These are phyloP conservation scores for Acanthisitta chloris DNA, from an alignment of 2,113 vertebrate species.

Conservation along the genomic window DNA sequence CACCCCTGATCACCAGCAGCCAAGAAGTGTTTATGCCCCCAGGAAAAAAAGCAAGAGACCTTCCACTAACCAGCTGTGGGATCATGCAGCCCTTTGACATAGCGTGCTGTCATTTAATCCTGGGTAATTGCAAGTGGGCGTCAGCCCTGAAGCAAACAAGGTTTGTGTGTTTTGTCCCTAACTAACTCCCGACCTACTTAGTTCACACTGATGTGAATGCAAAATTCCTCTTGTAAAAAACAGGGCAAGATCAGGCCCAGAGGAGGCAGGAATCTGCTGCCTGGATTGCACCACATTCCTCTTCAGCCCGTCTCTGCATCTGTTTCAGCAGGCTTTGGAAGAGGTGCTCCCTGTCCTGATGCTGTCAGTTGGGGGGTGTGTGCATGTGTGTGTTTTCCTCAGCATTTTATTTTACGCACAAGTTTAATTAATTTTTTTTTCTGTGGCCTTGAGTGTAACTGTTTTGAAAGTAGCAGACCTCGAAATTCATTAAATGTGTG, in stretches of 20 bases:
- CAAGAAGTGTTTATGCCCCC: background rate
- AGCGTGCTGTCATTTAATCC: background rate
- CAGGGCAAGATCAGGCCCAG: background rate
- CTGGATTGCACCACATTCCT: background rate
- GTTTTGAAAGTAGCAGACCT: constrained; percentile 70
- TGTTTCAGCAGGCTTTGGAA: background rate
- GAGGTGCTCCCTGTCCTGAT: background rate
- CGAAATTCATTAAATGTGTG: constrained; percentile 78
- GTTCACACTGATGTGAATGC: background rate
- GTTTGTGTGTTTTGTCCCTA: background rate
- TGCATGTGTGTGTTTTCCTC: background rate
- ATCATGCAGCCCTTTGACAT: background rate
- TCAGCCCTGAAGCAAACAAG: background rate
- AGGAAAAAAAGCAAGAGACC: background rate
- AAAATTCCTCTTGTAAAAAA: background rate
- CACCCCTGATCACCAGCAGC: rapidly evolving
- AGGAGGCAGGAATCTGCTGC: background rate
- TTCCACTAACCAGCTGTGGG: background rate
- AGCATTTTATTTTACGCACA: background rate
- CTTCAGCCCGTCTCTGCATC: background rate
- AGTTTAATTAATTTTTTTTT: constrained; percentile 22
- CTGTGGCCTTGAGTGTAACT: constrained; percentile 48
- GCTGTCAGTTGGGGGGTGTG: background rate
- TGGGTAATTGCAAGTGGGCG: background rate
- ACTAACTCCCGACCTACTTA: background rate